Conservation (phyloP, 2,797 vertebrate genomes). For the Paedocypris micromegethes region DNA sequence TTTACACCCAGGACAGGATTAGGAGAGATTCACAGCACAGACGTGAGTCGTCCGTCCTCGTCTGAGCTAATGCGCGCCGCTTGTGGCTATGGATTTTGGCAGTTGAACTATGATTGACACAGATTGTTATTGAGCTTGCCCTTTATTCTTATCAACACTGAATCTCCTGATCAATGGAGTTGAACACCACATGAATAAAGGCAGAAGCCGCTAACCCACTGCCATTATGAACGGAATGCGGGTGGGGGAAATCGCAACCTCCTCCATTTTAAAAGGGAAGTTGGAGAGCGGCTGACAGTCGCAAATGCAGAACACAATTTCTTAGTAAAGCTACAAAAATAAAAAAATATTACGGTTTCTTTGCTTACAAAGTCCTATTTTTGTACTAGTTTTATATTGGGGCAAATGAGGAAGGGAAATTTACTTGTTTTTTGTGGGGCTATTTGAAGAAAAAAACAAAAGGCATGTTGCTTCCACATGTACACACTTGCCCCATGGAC, state of each 20-base stretch:
- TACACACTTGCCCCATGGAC: too few species aligned
- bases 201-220: conserved; percentile 10
- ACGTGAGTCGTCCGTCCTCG: conserved; percentile 12
- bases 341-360: too few species aligned
- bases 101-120: conserved; percentile 42
- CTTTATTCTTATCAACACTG: conserved; percentile 45
- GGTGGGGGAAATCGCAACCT: conserved; percentile 30
- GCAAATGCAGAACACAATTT: too few species aligned
- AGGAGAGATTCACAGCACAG: conserved; percentile 32
- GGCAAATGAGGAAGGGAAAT: too few species aligned
- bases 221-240: conserved; percentile 20
- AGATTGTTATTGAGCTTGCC: conserved; percentile 48
- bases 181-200: conserved; percentile 34
- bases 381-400: too few species aligned
- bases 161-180: conserved; percentile 47
- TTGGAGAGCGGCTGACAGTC: conserved; percentile 10
- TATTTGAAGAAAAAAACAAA: too few species aligned
- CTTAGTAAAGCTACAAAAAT: too few species aligned
- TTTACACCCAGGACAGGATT: conserved; percentile 44
- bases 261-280: conserved; percentile 24
- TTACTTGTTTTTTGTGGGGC: too few species aligned
- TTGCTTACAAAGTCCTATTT: too few species aligned
- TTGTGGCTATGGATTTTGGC: conserved; percentile 31
- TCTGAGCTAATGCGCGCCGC: conserved; percentile 20
- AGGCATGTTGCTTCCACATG: too few species aligned